A percentile compares a stretch with the other conserved stretches of the same genome.
Conservation (phyloP, 2,113 vertebrate genomes). For the Nothobranchius furzeri region DNA sequence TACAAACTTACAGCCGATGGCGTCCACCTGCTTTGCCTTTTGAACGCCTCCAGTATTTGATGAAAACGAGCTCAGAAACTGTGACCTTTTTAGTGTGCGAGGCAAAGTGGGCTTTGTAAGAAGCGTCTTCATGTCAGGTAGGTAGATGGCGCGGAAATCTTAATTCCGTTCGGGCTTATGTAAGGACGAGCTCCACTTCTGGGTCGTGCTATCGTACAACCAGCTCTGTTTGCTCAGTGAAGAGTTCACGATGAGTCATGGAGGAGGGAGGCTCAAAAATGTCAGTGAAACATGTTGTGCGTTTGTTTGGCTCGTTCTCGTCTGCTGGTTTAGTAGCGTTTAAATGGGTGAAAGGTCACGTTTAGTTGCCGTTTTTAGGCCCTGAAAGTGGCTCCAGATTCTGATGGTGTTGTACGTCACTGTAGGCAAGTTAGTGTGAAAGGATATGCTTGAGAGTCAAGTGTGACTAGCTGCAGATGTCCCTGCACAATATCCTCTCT, state of each 20-base stretch:
- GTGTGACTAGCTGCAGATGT: background rate
- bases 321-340: background rate
- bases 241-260: conserved; percentile 69
- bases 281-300: background rate
- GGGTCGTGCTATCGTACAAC: conserved; percentile 72
- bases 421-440: background rate
- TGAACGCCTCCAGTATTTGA: conserved; percentile 3
- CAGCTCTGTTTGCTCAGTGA: conserved; percentile 47
- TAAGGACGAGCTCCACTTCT: conserved; percentile 55
- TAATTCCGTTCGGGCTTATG: conserved; percentile 47
- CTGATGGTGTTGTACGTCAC: background rate
- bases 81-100: background rate
- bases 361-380: conserved; percentile 29
- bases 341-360: conserved; percentile 8
- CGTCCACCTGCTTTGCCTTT: background rate
- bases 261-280: conserved; percentile 27
- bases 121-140: background rate
- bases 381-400: conserved; percentile 17
- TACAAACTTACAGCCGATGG: background rate
- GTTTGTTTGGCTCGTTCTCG: conserved; percentile 14
- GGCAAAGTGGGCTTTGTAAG: conserved; percentile 9
- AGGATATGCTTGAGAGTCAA: background rate
- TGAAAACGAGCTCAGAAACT: conserved; percentile 31
- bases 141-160: conserved; percentile 37
- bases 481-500: background rate